A percentile compares a stretch with the other conserved stretches of the same genome.
Conservation (phyloP, 2,888 invertebrate genomes). For the Rugalucina vietnamica region DNA sequence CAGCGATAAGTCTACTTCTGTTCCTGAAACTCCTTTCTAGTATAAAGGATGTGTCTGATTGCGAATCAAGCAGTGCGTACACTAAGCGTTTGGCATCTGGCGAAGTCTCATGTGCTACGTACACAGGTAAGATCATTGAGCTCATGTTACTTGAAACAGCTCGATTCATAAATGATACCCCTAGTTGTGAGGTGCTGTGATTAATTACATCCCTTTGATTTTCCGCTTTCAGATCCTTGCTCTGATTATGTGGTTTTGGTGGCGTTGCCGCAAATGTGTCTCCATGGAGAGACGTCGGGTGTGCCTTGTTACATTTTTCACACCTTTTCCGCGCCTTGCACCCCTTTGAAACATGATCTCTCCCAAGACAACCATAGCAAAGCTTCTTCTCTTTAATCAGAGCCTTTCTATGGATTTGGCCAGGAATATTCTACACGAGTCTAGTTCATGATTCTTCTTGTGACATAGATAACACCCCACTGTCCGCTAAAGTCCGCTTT, state of each 20-base stretch:
- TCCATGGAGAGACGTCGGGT: neutral
- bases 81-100: slow-evolving; percentile 48
- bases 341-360: slow-evolving; percentile 1
- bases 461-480: neutral
- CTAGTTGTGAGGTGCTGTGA: neutral
- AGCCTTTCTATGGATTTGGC: neutral
- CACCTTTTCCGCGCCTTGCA: slow-evolving; percentile 18
- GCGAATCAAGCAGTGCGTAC: slow-evolving; percentile 60
- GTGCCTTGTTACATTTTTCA: neutral
- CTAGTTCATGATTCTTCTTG: slow-evolving; percentile 1
- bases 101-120: slow-evolving; percentile 33
- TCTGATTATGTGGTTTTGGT: neutral
- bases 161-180: neutral
- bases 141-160: neutral
- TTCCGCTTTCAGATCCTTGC: neutral
- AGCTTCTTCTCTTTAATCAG: neutral
- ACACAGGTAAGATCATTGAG: slow-evolving; percentile 34
- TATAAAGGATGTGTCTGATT: slow-evolving; percentile 59
- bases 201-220: neutral
- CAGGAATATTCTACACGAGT: neutral
- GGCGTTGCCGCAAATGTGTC: no score
- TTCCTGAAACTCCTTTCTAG: slow-evolving; percentile 32
- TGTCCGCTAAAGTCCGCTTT: slow-evolving; percentile 15
- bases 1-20: slow-evolving; percentile 32
- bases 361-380: neutral